Evolutionary conservation across 53 echinoderm and acorn worm genomes (phyloP), one percentile per base, ranked within the genome.

Genomic region (Mesocentrotus franciscanus): DNA sequence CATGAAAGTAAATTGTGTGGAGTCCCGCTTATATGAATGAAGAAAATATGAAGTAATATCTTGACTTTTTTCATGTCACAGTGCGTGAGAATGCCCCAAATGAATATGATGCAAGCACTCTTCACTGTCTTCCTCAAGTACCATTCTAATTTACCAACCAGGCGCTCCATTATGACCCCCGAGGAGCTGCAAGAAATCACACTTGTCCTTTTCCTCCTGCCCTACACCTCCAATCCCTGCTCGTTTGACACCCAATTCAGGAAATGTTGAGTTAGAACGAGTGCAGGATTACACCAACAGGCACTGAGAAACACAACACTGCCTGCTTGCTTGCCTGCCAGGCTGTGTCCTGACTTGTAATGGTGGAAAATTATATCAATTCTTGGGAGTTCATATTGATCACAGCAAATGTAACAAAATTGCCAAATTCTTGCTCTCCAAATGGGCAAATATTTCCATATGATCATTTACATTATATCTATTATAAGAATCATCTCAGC

Each of bases 201-300:
- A 93, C 94, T 81, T 60, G 79, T 81, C 94, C 81, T 81, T 60
- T 93, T 93, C 83, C 83, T 83, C 83, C 34, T 81, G 75, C 94
- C 49, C 75, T 42, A 74, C 62, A 49, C 92, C 56, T 56, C 34
- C 49, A 92, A 64, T 74, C 92, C 49, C 49, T 66, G 92, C 39
- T 92, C 56, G 92, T 34, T 56, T 72, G 92, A 74, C 95, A 85
- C 95, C 72, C 95, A 61, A 64, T 94, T 85, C 95, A 94, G 95
- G 95, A 94, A 94, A 94, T 94, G 95, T 94, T 94, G 85, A 94
- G 95, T 85, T 94, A 94, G 66, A 66, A 85, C 7, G 26, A 56
- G 95, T 62, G 95, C 95, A 29, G 71, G 66, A 94, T 94, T 94
- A 94, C 95, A 94, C 84, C 85, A 94, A 70, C 68, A 56, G 13